These are phyloP conservation scores for Homarus gammarus DNA, from an alignment of 2,888 invertebrate species.

Conservation along the genomic window DNA sequence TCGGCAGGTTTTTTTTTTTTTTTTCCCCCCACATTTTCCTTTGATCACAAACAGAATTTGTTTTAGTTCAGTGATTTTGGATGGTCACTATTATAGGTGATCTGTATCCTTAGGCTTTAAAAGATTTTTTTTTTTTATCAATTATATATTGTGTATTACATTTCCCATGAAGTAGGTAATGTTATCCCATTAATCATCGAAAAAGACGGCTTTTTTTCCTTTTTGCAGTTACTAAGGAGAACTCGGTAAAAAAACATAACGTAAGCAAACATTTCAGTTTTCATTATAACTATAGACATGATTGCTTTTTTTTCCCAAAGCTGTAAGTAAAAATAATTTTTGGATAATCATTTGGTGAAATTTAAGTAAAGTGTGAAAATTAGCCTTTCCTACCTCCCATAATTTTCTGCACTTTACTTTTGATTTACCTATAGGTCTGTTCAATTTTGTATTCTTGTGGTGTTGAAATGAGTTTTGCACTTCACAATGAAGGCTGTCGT, in stretches of 20 bases:
- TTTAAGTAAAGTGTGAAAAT: conserved; percentile 6
- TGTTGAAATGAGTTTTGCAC: not conserved
- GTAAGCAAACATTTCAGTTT: not conserved
- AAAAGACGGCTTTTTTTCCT: too few relatives aligned
- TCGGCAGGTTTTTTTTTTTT: not conserved
- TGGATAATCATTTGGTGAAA: conserved; percentile 5
- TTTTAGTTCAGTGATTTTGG: not conserved
- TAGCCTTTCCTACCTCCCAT: not conserved
- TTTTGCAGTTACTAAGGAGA: too few relatives aligned
- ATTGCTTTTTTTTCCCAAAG: not conserved
- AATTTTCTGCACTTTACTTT: conserved; percentile 40
- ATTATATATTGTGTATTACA: too few relatives aligned
- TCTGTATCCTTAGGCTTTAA: too few relatives aligned
- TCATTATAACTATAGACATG: not conserved
- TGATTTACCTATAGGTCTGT: conserved; percentile 41
- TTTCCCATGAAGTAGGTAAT: too few relatives aligned
- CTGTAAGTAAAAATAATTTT: not conserved
- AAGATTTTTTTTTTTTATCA: too few relatives aligned
- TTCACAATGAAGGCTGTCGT: conserved; percentile 10
- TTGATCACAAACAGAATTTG: not conserved
- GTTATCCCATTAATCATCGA: too few relatives aligned
- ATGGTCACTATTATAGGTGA: not conserved
- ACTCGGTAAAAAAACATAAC: not conserved
- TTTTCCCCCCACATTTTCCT: not conserved
- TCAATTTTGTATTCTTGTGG: conserved; percentile 45